phyloP scores from a whole-genome alignment of 2,113 vertebrate species.

The Psophia crepitans region DNA sequence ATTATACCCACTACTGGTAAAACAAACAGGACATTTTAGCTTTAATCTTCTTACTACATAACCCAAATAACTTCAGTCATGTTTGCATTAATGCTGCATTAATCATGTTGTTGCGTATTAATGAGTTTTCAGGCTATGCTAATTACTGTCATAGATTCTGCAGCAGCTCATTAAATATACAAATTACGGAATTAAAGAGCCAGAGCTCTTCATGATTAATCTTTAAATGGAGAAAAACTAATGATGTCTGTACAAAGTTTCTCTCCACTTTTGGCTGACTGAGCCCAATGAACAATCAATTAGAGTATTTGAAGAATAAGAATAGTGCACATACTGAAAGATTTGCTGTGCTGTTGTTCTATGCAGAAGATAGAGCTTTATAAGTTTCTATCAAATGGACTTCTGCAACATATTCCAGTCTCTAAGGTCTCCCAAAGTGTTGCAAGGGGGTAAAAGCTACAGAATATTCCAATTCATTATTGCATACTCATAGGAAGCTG shows the following conservation, averaged over 20 bases:
- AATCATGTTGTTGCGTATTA: slow-evolving; percentile 99
- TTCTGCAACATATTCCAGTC: background rate
- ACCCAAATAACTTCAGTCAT: slow-evolving; percentile 99
- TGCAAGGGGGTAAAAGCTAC: slow-evolving; percentile 1
- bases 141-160: slow-evolving; percentile 99
- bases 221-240: slow-evolving; percentile 99
- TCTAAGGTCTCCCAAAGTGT: slow-evolving; percentile 39
- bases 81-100: slow-evolving; percentile 99
- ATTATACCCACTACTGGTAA: slow-evolving; percentile 83
- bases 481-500: slow-evolving; percentile 21
- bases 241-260: slow-evolving; percentile 99
- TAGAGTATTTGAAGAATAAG: slow-evolving; percentile 90
- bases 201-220: slow-evolving; percentile 99
- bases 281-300: slow-evolving; percentile 95
- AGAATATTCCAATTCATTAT: slow-evolving; percentile 10
- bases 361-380: slow-evolving; percentile 18
- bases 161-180: slow-evolving; percentile 99
- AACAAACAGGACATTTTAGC: slow-evolving; percentile 98
- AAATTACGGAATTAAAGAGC: slow-evolving; percentile 99
- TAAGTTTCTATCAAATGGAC: slow-evolving; percentile 10
- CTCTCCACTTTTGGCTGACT: slow-evolving; percentile 96
- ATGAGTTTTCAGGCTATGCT: slow-evolving; percentile 99
- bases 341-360: slow-evolving; percentile 37
- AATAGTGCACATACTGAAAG: slow-evolving; percentile 48
- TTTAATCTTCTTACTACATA: slow-evolving; percentile 99